Percentiles rank a stretch among this genome's conserved stretches.
phyloP scores from a whole-genome alignment of 2,113 vertebrate species.

The Gymnocephalus cernua region DNA sequence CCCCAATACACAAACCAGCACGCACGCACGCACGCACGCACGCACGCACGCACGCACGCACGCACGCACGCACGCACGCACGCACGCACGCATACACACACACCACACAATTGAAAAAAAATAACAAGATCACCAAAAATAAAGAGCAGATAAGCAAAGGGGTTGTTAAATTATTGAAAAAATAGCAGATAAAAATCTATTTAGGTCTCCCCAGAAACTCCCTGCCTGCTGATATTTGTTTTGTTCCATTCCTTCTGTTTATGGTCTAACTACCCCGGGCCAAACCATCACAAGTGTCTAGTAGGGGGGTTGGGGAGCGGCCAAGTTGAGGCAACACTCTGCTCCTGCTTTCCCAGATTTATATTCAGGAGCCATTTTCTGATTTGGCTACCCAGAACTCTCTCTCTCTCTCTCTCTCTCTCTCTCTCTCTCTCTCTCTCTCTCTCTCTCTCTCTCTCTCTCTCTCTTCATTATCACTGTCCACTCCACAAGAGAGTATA shows the following conservation, averaged over 20 bases:
- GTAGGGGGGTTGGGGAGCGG: conserved; percentile 47
- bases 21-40: background rate
- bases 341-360: conserved; percentile 66
- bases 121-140: conserved; percentile 40
- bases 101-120: conserved; percentile 30
- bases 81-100: background rate
- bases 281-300: conserved; percentile 67
- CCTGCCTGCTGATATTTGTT: conserved; percentile 70
- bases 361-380: conserved; percentile 77
- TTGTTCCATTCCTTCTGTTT: conserved; percentile 58
- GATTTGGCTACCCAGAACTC: conserved; percentile 67
- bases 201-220: conserved; percentile 60
- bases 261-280: conserved; percentile 67
- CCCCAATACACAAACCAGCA: conserved; percentile 1
- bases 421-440: conserved; percentile 8
- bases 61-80: background rate
- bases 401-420: background rate
- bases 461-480: conserved; percentile 73
- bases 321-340: conserved; percentile 69
- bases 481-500: conserved; percentile 78
- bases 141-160: conserved; percentile 34
- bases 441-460: conserved; percentile 56
- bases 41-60: background rate
- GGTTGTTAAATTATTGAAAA: conserved; percentile 49
- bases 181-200: conserved; percentile 62